These are phyloP conservation scores for Myoxocephalus aenaeus DNA, from an alignment of 2,797 vertebrate genomes.

Conservation along the genomic window DNA sequence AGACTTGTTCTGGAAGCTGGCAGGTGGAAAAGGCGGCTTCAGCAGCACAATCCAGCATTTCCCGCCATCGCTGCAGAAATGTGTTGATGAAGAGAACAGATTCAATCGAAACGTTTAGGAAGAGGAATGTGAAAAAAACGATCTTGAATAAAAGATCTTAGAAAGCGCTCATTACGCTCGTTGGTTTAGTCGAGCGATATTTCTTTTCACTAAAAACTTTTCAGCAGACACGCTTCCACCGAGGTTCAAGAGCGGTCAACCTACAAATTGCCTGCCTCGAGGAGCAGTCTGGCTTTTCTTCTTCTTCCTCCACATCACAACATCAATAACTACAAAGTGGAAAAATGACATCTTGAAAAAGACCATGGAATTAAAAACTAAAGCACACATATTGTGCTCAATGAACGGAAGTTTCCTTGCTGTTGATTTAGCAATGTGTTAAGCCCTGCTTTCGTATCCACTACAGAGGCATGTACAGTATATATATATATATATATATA, in stretches of 20 bases:
- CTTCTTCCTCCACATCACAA: background rate
- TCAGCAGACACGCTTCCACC: constrained; percentile 8
- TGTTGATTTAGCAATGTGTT: background rate
- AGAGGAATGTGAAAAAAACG: background rate
- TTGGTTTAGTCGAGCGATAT: constrained; percentile 1
- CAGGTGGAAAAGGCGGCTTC: constrained; percentile 49
- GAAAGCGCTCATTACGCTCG: background rate
- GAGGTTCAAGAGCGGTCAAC: constrained; percentile 42
- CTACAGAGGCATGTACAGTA: background rate
- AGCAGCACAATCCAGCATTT: constrained; percentile 18
- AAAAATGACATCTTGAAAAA: constrained; percentile 26
- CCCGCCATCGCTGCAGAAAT: constrained; percentile 17
- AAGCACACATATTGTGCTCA: background rate
- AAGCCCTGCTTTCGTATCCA: background rate
- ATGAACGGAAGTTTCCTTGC: background rate
- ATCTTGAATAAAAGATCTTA: constrained; percentile 2
- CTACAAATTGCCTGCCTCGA: constrained; percentile 34
- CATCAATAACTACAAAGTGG: constrained; percentile 39
- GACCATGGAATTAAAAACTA: constrained; percentile 10
- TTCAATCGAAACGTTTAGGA: constrained; percentile 13
- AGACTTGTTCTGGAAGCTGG: constrained; percentile 55
- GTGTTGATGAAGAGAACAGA: constrained; percentile 5
- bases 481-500: too few relatives aligned
- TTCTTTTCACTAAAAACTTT: constrained; percentile 36
- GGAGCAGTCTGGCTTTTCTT: constrained; percentile 6